Evolutionary conservation across 2,113 vertebrate species (phyloP), one percentile per base, ranked within the genome.

Genomic region (Tamias sibiricus): DNA sequence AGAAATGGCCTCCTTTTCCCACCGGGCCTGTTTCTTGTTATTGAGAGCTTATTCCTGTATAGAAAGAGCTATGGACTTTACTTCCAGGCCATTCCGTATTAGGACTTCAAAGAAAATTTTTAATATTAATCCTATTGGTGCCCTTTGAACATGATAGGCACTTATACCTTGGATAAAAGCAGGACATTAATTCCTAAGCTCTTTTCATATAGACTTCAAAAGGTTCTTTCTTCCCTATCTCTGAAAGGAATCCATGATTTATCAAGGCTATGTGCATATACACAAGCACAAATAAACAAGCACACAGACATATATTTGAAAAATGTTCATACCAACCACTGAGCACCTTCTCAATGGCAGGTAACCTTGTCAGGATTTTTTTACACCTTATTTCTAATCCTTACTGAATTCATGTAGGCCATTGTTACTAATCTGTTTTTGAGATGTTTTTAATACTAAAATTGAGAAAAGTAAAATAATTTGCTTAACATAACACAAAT

Each of bases 61-160:
- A 57, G 74, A 81, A 88, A 88, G 52, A 88, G 79, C 71, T 80
- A 82, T 57, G 82, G 69, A 37, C 85, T 91, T 96, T 68, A 81
- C 35, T 95, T 66, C n/a, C 35, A 93, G 62, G 72, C 28, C 40
- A 17, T 72, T 90, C 83, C 85, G 68, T 79, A 62, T 94, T 94
- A 95, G 49, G 17, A 94, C 96, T 96, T 97, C 95, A 98, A 97
- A 97, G 94, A 91, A 92, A 94, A 92, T 74, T 85, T 19, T 83
- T 75, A 93, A 90, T 97, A 97, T 97, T 87, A 97, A 98, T 97
- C 83, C 37, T 59, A 68, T n/a, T 54, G 87, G 75, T 64, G 94
- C 52, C 52, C 71, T 95, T 94, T 97, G 91, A 96, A 96, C 80
- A 87, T 30, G 20, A 83, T 28, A 94, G 69, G 52, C 47, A 87